Base-by-base conservation (phyloP, 2,113 vertebrate species). In the Notechis scutatus region DNA sequence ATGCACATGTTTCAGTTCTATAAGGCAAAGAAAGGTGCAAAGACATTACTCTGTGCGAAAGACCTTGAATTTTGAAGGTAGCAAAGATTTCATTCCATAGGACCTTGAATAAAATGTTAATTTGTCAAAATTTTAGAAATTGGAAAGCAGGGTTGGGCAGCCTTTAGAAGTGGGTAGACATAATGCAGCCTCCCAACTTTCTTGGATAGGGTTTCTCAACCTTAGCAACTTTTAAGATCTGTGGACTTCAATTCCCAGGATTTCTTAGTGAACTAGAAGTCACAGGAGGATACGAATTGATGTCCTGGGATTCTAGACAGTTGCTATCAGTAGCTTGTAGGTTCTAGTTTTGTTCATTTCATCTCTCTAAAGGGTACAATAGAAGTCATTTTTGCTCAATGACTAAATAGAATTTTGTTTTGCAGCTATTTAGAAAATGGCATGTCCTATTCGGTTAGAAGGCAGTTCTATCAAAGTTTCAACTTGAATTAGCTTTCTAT, bases 1-100 rank as follows among this genome's bases (percentile, higher is more conserved):
- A 93, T 87, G 94, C 0, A 9, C 55, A 93, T 45, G 64, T 69
- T 21, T 0, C 9, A 39, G 87, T 88, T 56, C 39, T 54, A 42
- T 54, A 54, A 45, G 93, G 92, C 64, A n/a, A 69, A 69, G 39
- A 90, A 90, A 0, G 56, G 94, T 85, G 85, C 95, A 61, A 42
- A 2, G 0, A 64, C 1, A 1, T 59, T 69, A 15, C 26, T 39
- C 42, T 64, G 26, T 90, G 29, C 42, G 15, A 86, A 10, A 52
- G 74, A 86, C 45, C 14, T 64, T 61, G 45, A 50, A n/a, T 12
- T 47, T n/a, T 88, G 24, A 85, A 81, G 5, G 12, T 85, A 89
- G 6, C 89, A 54, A 26, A 9, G 50, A 34, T 69, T 92, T 81
- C 21, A 52, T 90, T 86, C 74, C n/a, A 90, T 61, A 42, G 4